These are phyloP conservation scores for Chaetura pelagica DNA, from an alignment of 2,113 vertebrate genomes.

Conservation along the genomic window DNA sequence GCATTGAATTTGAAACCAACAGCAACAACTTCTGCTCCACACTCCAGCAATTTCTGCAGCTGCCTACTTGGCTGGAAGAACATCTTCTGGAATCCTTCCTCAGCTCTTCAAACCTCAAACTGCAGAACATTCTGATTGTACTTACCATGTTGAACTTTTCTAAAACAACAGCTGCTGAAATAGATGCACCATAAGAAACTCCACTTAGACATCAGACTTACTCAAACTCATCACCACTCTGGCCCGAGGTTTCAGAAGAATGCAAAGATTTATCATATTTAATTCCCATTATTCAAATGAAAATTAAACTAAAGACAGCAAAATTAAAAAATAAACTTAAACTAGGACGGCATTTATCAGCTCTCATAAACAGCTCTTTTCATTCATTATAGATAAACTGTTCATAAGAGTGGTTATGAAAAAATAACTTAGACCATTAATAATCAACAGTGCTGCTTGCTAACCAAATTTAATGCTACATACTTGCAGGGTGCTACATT, in stretches of 20 bases:
- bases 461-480: neutral
- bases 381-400: neutral
- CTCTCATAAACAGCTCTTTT: neutral
- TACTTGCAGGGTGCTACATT: neutral
- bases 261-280: neutral
- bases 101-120: neutral
- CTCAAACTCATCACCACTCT: neutral
- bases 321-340: too few species aligned
- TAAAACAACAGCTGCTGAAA: neutral
- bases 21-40: neutral
- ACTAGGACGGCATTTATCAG: neutral
- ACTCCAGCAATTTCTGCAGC: neutral
- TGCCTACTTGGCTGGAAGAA: neutral
- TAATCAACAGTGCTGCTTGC: neutral
- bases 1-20: neutral
- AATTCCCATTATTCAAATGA: neutral
- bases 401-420: neutral
- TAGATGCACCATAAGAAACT: neutral
- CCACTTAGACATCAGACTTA: neutral
- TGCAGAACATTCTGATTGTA: neutral
- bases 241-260: neutral
- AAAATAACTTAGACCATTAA: neutral
- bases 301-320: neutral
- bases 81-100: neutral
- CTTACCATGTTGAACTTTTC: neutral